Conservation (phyloP, 2,797 vertebrate species). For the Hylomyscus alleni region DNA sequence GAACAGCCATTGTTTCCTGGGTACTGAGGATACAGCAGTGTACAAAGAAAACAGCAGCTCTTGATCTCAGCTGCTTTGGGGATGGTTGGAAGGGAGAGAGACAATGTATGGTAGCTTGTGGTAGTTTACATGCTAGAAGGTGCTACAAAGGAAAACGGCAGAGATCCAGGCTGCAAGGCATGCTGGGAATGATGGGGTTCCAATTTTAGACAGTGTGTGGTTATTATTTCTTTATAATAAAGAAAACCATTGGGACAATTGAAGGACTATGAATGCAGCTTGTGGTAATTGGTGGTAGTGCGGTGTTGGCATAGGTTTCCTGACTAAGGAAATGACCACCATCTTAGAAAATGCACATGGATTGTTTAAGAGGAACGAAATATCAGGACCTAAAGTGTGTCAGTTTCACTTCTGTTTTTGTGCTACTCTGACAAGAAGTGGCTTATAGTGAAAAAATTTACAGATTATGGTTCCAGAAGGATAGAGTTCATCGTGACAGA, state of each 20-base stretch:
- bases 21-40: neutral
- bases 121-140: neutral
- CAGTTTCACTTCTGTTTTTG: neutral
- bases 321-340: neutral
- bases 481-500: too few relatives aligned
- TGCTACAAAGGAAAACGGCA: neutral
- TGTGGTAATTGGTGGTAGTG: neutral
- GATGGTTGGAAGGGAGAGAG: neutral
- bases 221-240: neutral
- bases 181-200: neutral
- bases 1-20: neutral
- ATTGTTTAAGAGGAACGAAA: neutral
- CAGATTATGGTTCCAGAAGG: neutral
- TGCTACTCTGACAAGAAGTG: neutral
- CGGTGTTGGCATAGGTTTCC: neutral
- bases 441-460: neutral
- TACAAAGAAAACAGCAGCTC: neutral
- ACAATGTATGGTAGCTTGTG: neutral
- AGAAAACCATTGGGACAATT: neutral
- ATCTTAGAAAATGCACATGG: neutral
- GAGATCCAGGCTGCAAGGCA: neutral
- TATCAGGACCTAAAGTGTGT: neutral
- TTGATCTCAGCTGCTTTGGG: neutral
- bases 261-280: neutral
- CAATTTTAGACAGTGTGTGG: neutral